Conservation (phyloP, 1,140 invertebrate genomes). For the Trichonephila clavata region DNA sequence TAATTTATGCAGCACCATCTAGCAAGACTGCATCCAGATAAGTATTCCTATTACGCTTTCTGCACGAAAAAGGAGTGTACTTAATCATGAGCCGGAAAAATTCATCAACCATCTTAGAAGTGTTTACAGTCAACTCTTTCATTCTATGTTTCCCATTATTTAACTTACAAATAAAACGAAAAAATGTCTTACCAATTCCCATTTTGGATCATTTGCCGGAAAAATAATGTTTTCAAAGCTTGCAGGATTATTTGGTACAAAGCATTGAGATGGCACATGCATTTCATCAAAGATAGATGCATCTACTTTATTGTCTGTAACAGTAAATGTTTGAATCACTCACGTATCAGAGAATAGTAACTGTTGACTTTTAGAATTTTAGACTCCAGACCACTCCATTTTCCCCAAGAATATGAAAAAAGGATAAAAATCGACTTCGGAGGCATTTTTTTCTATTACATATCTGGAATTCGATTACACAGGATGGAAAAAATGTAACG, state of each 20-base stretch:
- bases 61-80: no score
- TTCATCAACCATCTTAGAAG: no score
- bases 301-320: background rate
- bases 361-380: background rate
- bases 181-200: background rate
- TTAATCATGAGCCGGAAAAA: no score
- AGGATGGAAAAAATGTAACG: constrained; percentile 16
- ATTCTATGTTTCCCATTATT: no score
- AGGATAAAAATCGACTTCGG: constrained; percentile 37
- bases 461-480: constrained; percentile 68
- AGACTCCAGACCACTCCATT: background rate
- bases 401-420: background rate
- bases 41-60: no score
- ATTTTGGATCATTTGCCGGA: no score
- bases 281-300: background rate
- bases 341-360: background rate
- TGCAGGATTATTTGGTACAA: no score
- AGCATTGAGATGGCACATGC: background rate
- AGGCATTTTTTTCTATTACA: constrained; percentile 48
- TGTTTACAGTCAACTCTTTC: no score
- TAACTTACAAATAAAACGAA: background rate
- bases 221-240: no score
- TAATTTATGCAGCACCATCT: no score
- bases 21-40: no score
- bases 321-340: background rate